Conservation (phyloP, 2,113 vertebrate genomes). For the Melanerpes formicivorus region DNA sequence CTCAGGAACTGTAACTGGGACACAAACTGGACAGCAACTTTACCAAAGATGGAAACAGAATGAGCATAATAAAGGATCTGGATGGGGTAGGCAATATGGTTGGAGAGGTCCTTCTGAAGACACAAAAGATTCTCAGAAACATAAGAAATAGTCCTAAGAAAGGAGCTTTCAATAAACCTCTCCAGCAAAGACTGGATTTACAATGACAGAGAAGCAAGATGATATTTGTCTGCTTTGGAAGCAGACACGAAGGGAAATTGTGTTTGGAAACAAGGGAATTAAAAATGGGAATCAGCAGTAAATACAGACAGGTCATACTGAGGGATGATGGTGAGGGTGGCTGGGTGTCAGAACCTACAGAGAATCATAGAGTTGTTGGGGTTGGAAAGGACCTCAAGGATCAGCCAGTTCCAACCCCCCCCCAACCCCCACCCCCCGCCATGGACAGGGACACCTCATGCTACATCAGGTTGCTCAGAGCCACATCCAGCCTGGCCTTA, state of each 20-base stretch:
- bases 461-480: no score
- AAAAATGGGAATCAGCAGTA: not conserved
- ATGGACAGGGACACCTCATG: no score
- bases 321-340: not conserved
- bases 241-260: not conserved
- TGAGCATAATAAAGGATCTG: not conserved
- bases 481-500: no score
- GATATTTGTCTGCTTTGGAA: not conserved
- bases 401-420: no score
- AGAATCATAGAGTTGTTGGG: no score
- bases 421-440: no score
- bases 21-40: not conserved
- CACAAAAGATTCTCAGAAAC: not conserved
- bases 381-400: no score
- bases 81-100: rapidly evolving
- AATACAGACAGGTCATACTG: not conserved
- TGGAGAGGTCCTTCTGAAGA: not conserved
- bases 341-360: not conserved
- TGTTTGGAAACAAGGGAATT: not conserved
- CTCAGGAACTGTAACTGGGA: not conserved
- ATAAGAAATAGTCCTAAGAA: not conserved
- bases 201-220: not conserved
- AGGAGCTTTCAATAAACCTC: not conserved
- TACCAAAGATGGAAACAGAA: not conserved
- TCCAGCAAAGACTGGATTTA: not conserved